Evolutionary conservation across 1,140 invertebrate species (phyloP).

Genomic region (Phymorhynchus buccinoides): DNA sequence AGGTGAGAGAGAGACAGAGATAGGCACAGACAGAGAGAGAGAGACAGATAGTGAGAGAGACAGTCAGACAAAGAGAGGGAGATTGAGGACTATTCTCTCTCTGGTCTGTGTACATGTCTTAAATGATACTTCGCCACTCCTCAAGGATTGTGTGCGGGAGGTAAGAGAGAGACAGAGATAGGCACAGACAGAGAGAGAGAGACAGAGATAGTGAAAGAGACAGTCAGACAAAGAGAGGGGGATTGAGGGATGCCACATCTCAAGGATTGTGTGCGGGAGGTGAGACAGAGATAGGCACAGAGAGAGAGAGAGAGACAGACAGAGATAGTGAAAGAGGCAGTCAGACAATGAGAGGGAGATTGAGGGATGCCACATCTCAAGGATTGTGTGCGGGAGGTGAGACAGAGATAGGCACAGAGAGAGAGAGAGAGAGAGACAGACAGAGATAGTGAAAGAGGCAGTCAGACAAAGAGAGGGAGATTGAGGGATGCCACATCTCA

Average conservation of each 20-base stretch:
- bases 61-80: neutral
- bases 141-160: conserved; percentile 22
- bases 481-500: neutral
- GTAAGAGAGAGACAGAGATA: neutral
- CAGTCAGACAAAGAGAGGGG: neutral
- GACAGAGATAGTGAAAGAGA: neutral
- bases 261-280: conserved; percentile 27
- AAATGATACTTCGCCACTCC: conserved; percentile 25
- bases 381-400: conserved; percentile 30
- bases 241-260: conserved; percentile 1
- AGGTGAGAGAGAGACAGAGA: conserved; percentile 13
- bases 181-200: too few species aligned
- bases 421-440: too few species aligned
- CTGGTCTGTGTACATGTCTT: conserved; percentile 35
- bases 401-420: too few species aligned
- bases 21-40: too few species aligned
- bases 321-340: neutral
- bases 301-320: too few species aligned
- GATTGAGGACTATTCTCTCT: conserved; percentile 23
- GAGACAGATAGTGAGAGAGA: neutral
- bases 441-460: neutral
- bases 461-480: neutral
- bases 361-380: neutral
- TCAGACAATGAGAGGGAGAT: neutral
- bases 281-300: neutral